Percentiles rank a stretch among this genome's conserved stretches.
phyloP scores from a whole-genome alignment of 1,140 invertebrate genomes.

The Tachypleus tridentatus region DNA sequence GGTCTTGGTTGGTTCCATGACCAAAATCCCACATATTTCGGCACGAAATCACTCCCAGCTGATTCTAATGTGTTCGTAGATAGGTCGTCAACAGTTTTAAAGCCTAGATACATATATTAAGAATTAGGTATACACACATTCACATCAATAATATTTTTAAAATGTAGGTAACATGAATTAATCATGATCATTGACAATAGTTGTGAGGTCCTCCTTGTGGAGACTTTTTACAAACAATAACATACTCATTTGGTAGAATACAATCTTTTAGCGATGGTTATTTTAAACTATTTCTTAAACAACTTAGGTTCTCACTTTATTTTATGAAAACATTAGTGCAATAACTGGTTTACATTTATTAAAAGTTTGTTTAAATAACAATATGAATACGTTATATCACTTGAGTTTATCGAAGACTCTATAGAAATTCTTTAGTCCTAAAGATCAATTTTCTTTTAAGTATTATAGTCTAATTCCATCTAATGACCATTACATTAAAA shows the following conservation, averaged over 20 bases:
- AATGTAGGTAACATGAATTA: background rate
- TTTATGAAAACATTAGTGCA: too few relatives aligned
- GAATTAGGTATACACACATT: background rate
- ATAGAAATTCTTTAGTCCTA: too few relatives aligned
- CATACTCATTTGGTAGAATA: background rate
- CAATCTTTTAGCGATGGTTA: background rate
- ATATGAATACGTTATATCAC: too few relatives aligned
- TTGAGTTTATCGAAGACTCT: too few relatives aligned
- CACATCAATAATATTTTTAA: background rate
- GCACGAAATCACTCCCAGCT: conserved; percentile 75
- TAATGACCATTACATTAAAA: too few relatives aligned
- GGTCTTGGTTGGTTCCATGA: conserved; percentile 60
- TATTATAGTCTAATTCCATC: too few relatives aligned
- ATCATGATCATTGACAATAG: background rate
- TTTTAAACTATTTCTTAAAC: background rate
- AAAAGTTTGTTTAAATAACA: too few relatives aligned
- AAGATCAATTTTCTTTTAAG: too few relatives aligned
- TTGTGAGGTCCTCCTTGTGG: background rate
- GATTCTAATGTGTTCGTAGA: conserved; percentile 87
- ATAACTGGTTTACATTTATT: too few relatives aligned
- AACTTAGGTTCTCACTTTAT: too few relatives aligned
- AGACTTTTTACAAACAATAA: background rate
- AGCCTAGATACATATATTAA: conserved; percentile 42
- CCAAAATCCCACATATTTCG: conserved; percentile 65
- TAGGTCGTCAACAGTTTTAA: conserved; percentile 77